These are phyloP conservation scores for Pycnonotus jocosus DNA, from an alignment of 2,113 vertebrate species.

Conservation along the genomic window DNA sequence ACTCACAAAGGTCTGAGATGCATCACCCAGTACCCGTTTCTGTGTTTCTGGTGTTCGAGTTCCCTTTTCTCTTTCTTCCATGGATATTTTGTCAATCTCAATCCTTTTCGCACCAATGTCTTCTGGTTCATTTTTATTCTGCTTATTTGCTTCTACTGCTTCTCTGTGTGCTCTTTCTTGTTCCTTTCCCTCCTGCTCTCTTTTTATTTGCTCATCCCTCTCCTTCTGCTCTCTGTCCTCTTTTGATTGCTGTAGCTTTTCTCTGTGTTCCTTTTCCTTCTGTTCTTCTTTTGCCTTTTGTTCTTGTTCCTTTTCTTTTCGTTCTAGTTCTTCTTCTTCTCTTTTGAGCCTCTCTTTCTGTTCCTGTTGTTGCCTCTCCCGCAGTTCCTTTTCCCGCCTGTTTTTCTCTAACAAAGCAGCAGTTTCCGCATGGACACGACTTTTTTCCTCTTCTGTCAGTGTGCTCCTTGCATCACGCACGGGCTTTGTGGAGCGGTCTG, in stretches of 20 bases:
- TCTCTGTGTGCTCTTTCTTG: constrained; percentile 59
- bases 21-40: constrained; percentile 29
- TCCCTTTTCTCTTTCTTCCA: constrained; percentile 66
- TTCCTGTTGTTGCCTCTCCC: constrained; percentile 69
- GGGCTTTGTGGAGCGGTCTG: constrained; percentile 87
- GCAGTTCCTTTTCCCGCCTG: constrained; percentile 77
- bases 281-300: constrained; percentile 65
- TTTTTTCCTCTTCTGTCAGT: constrained; percentile 82
- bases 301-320: constrained; percentile 63
- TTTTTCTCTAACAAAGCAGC: constrained; percentile 77
- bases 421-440: constrained; percentile 75
- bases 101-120: constrained; percentile 59
- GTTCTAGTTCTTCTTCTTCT: constrained; percentile 58
- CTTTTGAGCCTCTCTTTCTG: constrained; percentile 64
- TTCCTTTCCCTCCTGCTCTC: constrained; percentile 61
- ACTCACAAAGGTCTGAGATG: background rate
- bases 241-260: constrained; percentile 56
- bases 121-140: constrained; percentile 62
- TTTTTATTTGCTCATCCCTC: constrained; percentile 59
- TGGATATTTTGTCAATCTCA: constrained; percentile 54
- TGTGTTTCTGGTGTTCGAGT: constrained; percentile 56
- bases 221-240: constrained; percentile 70
- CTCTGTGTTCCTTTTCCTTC: constrained; percentile 60
- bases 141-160: constrained; percentile 57
- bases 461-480: background rate